Evolutionary conservation across 1,140 invertebrate species (phyloP).

Genomic region (Aphis craccivora): DNA sequence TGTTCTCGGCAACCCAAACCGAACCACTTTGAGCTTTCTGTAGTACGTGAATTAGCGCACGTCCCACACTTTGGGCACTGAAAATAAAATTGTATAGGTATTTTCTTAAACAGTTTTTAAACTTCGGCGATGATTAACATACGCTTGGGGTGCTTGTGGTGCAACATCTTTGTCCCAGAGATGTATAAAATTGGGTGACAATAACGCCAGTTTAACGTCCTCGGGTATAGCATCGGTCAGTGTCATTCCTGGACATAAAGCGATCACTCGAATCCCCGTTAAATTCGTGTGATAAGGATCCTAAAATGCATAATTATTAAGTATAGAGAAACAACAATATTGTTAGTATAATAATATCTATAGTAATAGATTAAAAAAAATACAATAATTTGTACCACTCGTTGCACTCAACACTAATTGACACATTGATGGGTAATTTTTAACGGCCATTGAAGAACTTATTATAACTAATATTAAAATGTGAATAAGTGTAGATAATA

Average conservation of each 20-base stretch:
- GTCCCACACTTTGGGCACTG: constrained; percentile 73
- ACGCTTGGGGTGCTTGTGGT: constrained; percentile 67
- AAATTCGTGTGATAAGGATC: constrained; percentile 67
- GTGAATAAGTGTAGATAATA: background rate
- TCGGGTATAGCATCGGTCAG: constrained; percentile 66
- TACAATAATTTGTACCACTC: background rate
- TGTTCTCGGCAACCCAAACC: constrained; percentile 76
- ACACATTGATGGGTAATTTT: background rate
- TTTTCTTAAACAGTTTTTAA: background rate
- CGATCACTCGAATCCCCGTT: constrained; percentile 68
- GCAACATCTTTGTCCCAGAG: constrained; percentile 73
- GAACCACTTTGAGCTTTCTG: constrained; percentile 73
- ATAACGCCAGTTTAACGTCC: constrained; percentile 63
- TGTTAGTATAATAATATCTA: background rate
- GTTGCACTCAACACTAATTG: background rate
- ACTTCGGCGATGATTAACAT: constrained; percentile 59
- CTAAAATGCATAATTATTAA: constrained; percentile 60
- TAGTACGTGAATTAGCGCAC: constrained; percentile 72
- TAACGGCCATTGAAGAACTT: background rate
- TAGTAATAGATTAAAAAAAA: background rate
- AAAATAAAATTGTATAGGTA: constrained; percentile 62
- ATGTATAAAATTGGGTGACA: constrained; percentile 65
- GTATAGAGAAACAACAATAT: background rate
- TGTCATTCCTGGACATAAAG: constrained; percentile 68
- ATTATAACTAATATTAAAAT: background rate